Percentiles rank a stretch among this genome's conserved stretches.
These are phyloP conservation scores for Creontiades dilutus DNA, from an alignment of 2,888 invertebrate species.

Conservation along the genomic window DNA sequence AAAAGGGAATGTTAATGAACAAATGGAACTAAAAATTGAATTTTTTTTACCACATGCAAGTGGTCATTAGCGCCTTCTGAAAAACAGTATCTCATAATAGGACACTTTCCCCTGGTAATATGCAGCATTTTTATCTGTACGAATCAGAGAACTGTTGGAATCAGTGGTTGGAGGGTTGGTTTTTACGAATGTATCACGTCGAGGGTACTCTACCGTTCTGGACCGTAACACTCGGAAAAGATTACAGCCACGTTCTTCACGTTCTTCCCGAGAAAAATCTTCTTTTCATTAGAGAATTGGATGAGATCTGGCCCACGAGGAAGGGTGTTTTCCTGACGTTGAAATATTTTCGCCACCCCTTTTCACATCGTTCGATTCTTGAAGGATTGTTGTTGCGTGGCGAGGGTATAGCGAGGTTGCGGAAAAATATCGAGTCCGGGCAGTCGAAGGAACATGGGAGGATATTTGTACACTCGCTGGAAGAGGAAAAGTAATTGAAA, in stretches of 20 bases:
- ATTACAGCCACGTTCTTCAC: background rate
- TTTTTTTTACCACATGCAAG: no score
- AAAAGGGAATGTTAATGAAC: no score
- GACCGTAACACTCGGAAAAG: background rate
- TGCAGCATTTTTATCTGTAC: no score
- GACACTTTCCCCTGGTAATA: no score
- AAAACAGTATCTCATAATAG: no score
- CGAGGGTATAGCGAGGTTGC: background rate
- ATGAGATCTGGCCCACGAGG: background rate
- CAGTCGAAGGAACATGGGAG: background rate
- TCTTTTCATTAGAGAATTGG: slow-evolving; percentile 14
- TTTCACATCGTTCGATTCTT: slow-evolving; percentile 25
- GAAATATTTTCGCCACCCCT: background rate
- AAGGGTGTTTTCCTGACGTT: slow-evolving; percentile 6
- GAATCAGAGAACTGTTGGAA: no score
- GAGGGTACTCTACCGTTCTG: no score
- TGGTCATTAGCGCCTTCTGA: no score
- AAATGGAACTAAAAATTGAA: no score
- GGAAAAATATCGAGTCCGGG: slow-evolving; percentile 9
- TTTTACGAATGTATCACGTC: no score
- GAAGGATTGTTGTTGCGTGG: slow-evolving; percentile 14
- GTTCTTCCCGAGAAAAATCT: slow-evolving; percentile 2
- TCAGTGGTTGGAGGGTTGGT: no score
- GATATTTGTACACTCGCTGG: background rate
- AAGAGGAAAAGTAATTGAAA: slow-evolving; percentile 1